Percentiles rank a stretch among this genome's conserved stretches.
phyloP scores from a whole-genome alignment of 2,888 invertebrate species.

The Hylaea fasciaria region DNA sequence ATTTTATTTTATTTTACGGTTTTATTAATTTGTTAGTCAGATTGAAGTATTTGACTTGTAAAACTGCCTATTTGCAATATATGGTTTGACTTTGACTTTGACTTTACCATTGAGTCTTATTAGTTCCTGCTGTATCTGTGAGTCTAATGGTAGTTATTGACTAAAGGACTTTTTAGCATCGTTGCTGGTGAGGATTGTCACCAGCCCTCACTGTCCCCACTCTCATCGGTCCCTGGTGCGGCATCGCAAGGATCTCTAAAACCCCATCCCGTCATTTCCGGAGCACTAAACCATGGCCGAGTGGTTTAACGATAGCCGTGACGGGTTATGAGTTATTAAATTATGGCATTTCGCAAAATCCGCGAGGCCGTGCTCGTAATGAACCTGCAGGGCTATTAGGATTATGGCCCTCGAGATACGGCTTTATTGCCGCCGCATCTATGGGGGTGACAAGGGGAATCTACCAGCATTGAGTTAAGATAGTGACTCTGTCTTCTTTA shows the following conservation, averaged over 20 bases:
- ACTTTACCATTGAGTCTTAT: no score
- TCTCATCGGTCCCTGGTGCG: not conserved
- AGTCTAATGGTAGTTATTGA: no score
- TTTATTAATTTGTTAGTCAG: no score
- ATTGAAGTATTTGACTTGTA: no score
- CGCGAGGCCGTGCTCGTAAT: conserved; percentile 7
- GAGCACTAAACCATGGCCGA: conserved; percentile 15
- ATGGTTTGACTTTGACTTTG: no score
- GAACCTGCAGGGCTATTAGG: conserved; percentile 12
- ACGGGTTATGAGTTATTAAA: conserved; percentile 28
- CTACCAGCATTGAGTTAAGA: not conserved
- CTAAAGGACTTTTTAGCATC: no score
- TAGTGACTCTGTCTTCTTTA: not conserved
- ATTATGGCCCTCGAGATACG: conserved; percentile 17
- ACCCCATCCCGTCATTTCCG: conserved; percentile 5
- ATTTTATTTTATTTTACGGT: no score
- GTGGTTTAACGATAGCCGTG: conserved; percentile 22
- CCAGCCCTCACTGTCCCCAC: no score
- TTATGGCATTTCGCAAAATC: conserved; percentile 30
- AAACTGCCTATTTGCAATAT: no score
- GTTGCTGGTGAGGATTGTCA: no score
- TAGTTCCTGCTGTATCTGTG: no score
- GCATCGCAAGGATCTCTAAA: conserved; percentile 7
- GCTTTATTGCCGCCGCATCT: conserved; percentile 13
- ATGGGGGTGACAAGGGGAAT: conserved; percentile 6